A percentile compares a stretch with the other conserved stretches of the same genome.
Conservation (phyloP, 1,140 invertebrate species). For the Brachionus rotundiformis region DNA sequence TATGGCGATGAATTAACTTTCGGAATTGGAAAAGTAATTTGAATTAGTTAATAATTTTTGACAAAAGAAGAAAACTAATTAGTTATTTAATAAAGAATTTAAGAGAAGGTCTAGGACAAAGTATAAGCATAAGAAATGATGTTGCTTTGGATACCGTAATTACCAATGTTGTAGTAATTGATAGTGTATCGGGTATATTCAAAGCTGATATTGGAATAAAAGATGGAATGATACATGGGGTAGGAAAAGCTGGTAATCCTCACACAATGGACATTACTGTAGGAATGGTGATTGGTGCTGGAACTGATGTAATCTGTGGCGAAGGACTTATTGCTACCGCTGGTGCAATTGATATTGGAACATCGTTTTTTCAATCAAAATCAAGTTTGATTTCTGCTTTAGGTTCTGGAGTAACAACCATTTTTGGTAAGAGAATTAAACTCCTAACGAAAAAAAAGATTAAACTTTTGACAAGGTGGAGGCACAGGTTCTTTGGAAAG, state of each 20-base stretch:
- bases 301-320: constrained; percentile 63
- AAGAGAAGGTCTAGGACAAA: constrained; percentile 64
- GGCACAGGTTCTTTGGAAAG: constrained; percentile 63
- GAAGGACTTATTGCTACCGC: constrained; percentile 63
- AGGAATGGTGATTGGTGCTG: constrained; percentile 59
- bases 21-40: constrained; percentile 65
- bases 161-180: constrained; percentile 63
- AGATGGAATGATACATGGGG: constrained; percentile 60
- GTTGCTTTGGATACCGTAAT: constrained; percentile 62
- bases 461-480: constrained; percentile 56
- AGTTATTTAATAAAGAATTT: no score
- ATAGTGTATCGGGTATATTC: constrained; percentile 60
- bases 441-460: no score
- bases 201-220: constrained; percentile 65
- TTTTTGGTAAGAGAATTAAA: constrained; percentile 55
- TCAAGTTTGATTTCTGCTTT: constrained; percentile 57
- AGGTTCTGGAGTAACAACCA: constrained; percentile 61
- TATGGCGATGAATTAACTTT: constrained; percentile 65
- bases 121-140: constrained; percentile 54
- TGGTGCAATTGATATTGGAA: constrained; percentile 59
- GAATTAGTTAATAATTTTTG: no score
- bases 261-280: constrained; percentile 59
- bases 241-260: constrained; percentile 64
- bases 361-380: constrained; percentile 62
- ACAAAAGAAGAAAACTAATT: no score